Base-by-base conservation (phyloP, 2,797 vertebrate species). In the Takifugu rubripes region DNA sequence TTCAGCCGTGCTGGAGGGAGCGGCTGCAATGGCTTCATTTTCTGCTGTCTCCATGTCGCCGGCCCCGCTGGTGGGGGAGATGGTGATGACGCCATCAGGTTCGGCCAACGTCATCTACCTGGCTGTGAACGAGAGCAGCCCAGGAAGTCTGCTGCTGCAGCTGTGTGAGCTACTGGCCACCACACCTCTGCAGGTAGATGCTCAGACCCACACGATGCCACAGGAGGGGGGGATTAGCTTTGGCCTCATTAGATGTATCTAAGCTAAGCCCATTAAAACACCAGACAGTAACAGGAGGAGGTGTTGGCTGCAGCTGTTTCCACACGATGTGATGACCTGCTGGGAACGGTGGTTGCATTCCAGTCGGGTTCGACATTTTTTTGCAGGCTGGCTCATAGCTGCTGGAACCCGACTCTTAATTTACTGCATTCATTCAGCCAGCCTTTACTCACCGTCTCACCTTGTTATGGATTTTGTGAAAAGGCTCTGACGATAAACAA, bases 91-190 rank as follows among this genome's bases (percentile, higher is more conserved):
- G 10, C 89, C 91, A 0, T 92, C 89, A 44, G 92, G 92, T 31
- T 86, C 85, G 36, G 92, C 90, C 49, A 92, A 92, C 27, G 91
- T 93, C 70, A 92, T 93, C 76, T 93, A 91, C 86, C 82, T 93
- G 81, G 75, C 90, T 0, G 91, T 98, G 70, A 97, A 98, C 12
- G 94, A 95, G 87, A 96, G 94, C 82, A 94, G 96, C 82, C 95
- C 95, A 0, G 93, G 94, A 3, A 94, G 92, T 70, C 90, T 98
- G 24, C 92, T 98, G 77, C 89, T 96, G 75, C 94, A 95, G 69
- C 92, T 97, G 72, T 98, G 95, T 69, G 94, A 96, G 82, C 92
- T 96, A 58, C 92, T 98, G 84, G 94, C 92, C 73, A 94, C 93
- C 69, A 91, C 95, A 43, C 94, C 93, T 0, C 91, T 97, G 72